Conservation (phyloP, 1,140 invertebrate genomes). For the Popillia japonica region DNA sequence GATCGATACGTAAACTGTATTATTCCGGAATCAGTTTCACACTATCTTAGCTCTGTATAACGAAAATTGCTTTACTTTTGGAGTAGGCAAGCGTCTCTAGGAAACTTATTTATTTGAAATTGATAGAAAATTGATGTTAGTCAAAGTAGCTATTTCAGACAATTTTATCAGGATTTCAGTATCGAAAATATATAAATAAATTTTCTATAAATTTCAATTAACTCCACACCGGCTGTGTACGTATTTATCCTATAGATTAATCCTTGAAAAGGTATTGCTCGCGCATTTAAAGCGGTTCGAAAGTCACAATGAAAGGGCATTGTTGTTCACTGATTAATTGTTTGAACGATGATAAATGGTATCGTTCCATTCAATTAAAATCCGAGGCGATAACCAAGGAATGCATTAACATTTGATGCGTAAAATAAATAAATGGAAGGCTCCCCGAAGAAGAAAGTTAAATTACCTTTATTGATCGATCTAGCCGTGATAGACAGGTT, state of each 20-base stretch:
- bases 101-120: too few relatives aligned
- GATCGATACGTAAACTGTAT: too few relatives aligned
- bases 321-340: conserved; percentile 18
- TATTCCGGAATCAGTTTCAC: too few relatives aligned
- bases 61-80: too few relatives aligned
- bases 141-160: too few relatives aligned
- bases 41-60: too few relatives aligned
- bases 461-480: conserved; percentile 9
- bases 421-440: conserved; percentile 16
- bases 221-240: not conserved
- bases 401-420: conserved; percentile 14
- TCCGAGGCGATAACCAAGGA: conserved; percentile 4
- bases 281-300: conserved; percentile 1
- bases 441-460: conserved; percentile 3
- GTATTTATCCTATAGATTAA: conserved; percentile 7
- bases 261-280: conserved; percentile 1
- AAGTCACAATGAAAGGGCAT: not conserved
- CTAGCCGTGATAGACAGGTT: not conserved
- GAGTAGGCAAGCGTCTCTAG: too few relatives aligned
- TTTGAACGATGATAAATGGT: conserved; percentile 14
- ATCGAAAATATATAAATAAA: not conserved
- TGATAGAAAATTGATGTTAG: too few relatives aligned
- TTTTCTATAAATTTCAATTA: conserved; percentile 7
- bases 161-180: too few relatives aligned
- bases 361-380: conserved; percentile 19